Percentiles rank a stretch among this genome's conserved stretches.
These are phyloP conservation scores for Fistularia tabacaria DNA, from an alignment of 2,797 vertebrate genomes.

Conservation along the genomic window DNA sequence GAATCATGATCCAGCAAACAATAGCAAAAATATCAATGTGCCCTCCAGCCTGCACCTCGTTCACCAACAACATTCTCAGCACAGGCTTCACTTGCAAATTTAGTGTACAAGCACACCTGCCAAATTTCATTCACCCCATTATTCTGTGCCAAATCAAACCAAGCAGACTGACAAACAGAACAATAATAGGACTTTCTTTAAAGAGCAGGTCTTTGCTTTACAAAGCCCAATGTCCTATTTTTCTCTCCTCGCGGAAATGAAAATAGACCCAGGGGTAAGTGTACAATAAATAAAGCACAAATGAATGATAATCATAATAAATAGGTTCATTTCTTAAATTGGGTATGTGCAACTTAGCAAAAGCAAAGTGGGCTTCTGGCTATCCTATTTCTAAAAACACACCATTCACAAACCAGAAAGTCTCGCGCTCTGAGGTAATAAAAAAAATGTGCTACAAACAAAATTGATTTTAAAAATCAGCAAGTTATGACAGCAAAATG, in stretches of 20 bases:
- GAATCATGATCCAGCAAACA: constrained; percentile 1
- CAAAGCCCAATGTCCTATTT: neutral
- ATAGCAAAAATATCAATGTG: too few species aligned
- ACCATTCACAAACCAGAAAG: constrained; percentile 10
- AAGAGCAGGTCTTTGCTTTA: constrained; percentile 8
- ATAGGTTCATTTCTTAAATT: constrained; percentile 19
- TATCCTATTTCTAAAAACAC: constrained; percentile 3
- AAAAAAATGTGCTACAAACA: constrained; percentile 19
- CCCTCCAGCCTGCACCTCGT: too few species aligned
- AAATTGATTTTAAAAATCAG: constrained; percentile 1
- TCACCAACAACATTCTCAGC: neutral
- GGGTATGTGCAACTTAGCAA: constrained; percentile 23
- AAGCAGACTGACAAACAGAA: too few species aligned
- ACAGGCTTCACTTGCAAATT: neutral
- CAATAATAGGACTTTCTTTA: neutral
- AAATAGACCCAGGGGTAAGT: constrained; percentile 1
- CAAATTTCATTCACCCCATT: too few species aligned
- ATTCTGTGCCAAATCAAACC: too few species aligned
- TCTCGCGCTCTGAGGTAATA: constrained; percentile 20
- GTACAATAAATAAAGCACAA: neutral
- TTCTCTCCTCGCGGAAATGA: constrained; percentile 5
- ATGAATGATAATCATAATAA: constrained; percentile 10
- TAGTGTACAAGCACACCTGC: neutral
- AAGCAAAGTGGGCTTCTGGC: neutral
- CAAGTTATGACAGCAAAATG: neutral